Conservation (phyloP, 2,113 vertebrate genomes). For the Pelusios castaneus region DNA sequence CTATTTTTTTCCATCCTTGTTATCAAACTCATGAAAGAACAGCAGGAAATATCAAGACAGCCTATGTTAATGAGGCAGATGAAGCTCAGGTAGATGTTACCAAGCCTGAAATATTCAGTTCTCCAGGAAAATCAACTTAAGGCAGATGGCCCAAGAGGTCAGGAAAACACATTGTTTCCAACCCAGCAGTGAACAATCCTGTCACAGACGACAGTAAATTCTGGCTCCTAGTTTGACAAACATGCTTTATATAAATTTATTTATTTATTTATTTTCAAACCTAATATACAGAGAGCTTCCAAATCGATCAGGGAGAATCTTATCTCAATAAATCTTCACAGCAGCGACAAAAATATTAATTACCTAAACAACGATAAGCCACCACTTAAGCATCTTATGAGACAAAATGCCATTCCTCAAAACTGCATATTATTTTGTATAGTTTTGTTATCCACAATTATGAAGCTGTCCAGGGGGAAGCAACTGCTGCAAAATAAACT, state of each 20-base stretch:
- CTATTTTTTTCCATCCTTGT: neutral
- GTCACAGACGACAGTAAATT: neutral
- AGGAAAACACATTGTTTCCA: neutral
- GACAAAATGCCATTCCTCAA: neutral
- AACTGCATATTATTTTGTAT: neutral
- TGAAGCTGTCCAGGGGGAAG: neutral
- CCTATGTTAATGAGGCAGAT: neutral
- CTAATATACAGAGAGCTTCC: neutral
- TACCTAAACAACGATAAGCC: neutral
- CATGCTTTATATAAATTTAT: neutral
- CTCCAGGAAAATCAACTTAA: neutral
- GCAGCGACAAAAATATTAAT: neutral
- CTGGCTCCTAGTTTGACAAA: neutral
- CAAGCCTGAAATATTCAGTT: neutral
- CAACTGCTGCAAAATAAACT: neutral
- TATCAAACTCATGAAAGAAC: neutral
- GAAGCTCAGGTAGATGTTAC: neutral
- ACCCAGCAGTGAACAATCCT: neutral
- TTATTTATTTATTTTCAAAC: too few species aligned
- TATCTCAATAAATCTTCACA: neutral
- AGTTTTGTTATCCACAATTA: neutral
- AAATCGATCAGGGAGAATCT: neutral
- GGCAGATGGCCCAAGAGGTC: neutral
- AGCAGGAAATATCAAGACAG: neutral
- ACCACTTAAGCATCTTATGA: neutral